Base-by-base conservation (phyloP, 23 tunicate genomes). In the Ascidia mentula region DNA sequence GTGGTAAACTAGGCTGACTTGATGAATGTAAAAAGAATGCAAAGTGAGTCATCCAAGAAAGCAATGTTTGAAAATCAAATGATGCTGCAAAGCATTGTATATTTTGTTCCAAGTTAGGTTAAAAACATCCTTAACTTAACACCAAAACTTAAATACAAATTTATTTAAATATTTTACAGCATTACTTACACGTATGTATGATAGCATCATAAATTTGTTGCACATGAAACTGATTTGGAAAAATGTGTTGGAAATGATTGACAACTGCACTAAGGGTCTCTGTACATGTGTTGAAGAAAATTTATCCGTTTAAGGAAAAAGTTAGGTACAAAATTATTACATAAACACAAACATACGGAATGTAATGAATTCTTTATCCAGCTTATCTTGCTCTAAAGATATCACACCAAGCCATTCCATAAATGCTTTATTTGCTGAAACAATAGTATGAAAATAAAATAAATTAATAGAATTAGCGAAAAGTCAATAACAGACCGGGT, bases 331-430 rank as follows among this genome's bases (percentile, higher is more conserved):
- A 53, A 53, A 5, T 53, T 53, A 1, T 53, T 53, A 9, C 24
- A 9, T 53, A 20, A 53, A 53, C 22, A 53, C 7, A 53, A 5
- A 9, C 22, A 53, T 9, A 5, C 24, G 24, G 22, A 53, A 28
- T 53, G 65, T 53, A 53, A 53, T 20, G 4, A 53, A 53, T 53
- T 53, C 65, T 28, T 53, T 53, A 28, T 53, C 65, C 12, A 53
- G 65, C 24, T 53, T 53, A 20, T 26, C 24, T 53, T 9, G 22
- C 24, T 53, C 13, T 28, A 5, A 26, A 5, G 65, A 26, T 28
- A 53, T 53, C 65, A 53, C 65, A 3, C 65, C 65, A 26, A 53
- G 65, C 65, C 65, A 53, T 53, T 53, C 65, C 22, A 53, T 6
- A 28, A 53, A 53, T 20, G 65, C 1, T 5, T 3, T 53, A 28